phyloP scores from a whole-genome alignment of 2,113 vertebrate species.

The Sinocyclocheilus maitianheensis region DNA sequence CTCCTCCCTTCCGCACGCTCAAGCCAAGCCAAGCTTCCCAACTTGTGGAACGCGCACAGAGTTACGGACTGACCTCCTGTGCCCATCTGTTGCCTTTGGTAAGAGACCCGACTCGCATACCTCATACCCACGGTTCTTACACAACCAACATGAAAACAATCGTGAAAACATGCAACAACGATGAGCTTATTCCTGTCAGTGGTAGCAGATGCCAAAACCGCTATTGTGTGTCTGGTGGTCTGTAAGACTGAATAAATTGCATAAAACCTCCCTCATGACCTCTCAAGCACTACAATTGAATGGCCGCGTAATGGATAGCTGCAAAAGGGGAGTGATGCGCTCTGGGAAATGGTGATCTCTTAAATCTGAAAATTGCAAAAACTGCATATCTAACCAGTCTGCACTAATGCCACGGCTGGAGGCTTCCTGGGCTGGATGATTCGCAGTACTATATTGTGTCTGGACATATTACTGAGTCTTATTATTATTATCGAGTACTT shows the following conservation, averaged over 20 bases:
- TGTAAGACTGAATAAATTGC: constrained; percentile 5
- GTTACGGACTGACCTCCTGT: constrained; percentile 56
- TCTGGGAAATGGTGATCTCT: constrained; percentile 20
- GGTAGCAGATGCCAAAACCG: neutral
- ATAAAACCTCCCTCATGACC: neutral
- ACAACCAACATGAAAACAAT: constrained; percentile 36
- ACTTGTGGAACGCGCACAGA: constrained; percentile 42
- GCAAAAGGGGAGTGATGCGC: constrained; percentile 11
- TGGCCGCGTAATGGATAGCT: neutral
- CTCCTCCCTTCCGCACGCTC: constrained; percentile 41
- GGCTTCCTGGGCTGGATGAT: constrained; percentile 17
- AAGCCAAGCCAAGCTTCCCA: constrained; percentile 35
- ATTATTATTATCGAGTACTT: no score
- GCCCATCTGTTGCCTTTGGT: constrained; percentile 61
- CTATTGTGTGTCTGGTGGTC: constrained; percentile 22
- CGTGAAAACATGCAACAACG: neutral
- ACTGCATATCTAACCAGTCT: constrained; percentile 3
- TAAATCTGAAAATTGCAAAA: constrained; percentile 38
- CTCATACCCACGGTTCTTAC: constrained; percentile 59
- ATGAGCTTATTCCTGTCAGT: neutral
- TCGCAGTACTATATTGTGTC: no score
- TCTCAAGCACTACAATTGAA: neutral
- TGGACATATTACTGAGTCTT: no score
- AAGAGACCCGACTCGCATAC: constrained; percentile 62
- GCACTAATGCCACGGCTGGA: neutral